Base-by-base conservation (phyloP, 2,888 invertebrate genomes). In the Andrena dorsata region DNA sequence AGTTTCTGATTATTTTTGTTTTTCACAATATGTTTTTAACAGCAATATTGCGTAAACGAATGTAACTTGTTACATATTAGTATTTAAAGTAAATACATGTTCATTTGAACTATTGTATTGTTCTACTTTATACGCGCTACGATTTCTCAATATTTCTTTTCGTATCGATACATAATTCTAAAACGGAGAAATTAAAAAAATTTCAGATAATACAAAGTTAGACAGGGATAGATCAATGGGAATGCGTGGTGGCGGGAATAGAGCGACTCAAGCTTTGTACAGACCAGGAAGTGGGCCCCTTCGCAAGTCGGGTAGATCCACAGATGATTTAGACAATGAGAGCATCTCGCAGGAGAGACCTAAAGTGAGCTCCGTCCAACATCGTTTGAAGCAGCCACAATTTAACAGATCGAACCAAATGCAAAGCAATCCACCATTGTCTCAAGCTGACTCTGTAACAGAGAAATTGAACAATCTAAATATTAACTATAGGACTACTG, bases 221-320 rank as follows among this genome's bases (percentile, higher is more conserved):
- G 91, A 92, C 60, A 91, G 88, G 87, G 91, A 92, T 60, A 91
- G 89, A 92, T 90, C 90, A 82, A 82, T 87, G 90, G 95, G 91
- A 92, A 95, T 94, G 93, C 95, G 95, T 88, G 95, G 94, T 89
- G 95, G 94, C 95, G 95, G 95, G 94, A 94, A 95, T 88, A 95
- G 95, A 93, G 96, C 96, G 94, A 96, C 96, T 92, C 96, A 96
- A 94, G 95, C 95, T 94, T 94, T 97, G 84, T 97, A 97, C 91
- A 96, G 95, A 93, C 97, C 97, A 92, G 97, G 97, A 89, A 97
- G 97, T 95, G 97, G 97, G 85, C 96, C 96, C 85, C 94, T 97
- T 86, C 95, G 96, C 92, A 96, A 96, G 94, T 95, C 96, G 85
- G 95, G 95, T 89, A 95, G 95, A 94, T 95, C 94, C 92, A 93